Base-by-base conservation (phyloP, 2,797 vertebrate species). In the Cynopterus sphinx region DNA sequence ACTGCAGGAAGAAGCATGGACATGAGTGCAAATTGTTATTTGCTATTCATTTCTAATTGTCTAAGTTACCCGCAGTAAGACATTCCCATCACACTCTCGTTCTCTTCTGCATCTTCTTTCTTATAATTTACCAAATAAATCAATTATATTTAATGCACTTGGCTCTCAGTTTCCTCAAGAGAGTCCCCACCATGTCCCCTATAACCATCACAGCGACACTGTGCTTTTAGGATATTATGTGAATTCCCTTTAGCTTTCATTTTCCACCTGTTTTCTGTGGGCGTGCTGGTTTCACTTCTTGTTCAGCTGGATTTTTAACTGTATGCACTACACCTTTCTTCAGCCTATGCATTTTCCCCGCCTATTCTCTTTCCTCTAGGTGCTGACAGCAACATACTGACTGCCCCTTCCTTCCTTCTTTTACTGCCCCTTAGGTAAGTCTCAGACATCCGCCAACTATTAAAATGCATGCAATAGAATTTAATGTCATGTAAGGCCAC, bases 361-460 rank as follows among this genome's bases (percentile, higher is more conserved):
- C 10, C 6, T 12, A 41, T 28, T 33, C 41, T 77, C 55, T 13
- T 73, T 78, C 31, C 36, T 19, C 4, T 13, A 77, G 53, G 11
- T 0, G 2, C 53, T 74, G 61, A 79, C 0, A 51, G 24, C 1
- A 4, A 67, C 2, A 11, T 19, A 22, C 22, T 16, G 33, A 46
- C 39, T 33, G 4, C 11, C 6, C 0, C 22, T 26, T 73, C 67
- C 55, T 87, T 28, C 19, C 26, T 84, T 36, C 43, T 49, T 33
- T 63, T 78, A 49, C 43, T 63, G 79, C 4, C n/a, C 7, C 33
- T 41, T 87, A 68, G 78, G 51, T 94, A 28, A 55, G 28, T 41
- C 41, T 85, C n/a, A 67, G 9, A 61, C 2, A 46, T 53, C n/a
- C 31, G 86, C 15, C 22, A 82, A 6, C 12, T 71, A 33, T 43